Conservation (phyloP, 1,140 invertebrate species). For the Penaeus chinensis region DNA sequence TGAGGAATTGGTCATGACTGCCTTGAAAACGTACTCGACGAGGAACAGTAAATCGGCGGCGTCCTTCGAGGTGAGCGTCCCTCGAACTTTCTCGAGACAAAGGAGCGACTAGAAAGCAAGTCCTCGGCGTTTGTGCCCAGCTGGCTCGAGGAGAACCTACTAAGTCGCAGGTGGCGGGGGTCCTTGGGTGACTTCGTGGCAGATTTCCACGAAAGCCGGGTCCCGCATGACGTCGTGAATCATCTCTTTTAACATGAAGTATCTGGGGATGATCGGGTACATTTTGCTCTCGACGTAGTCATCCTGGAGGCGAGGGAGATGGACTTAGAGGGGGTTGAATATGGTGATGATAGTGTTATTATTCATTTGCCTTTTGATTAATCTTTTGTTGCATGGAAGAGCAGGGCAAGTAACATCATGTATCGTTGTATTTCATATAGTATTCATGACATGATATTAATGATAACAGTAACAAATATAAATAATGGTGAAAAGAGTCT, state of each 20-base stretch:
- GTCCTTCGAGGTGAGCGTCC: no score
- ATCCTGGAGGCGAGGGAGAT: slow-evolving; percentile 73
- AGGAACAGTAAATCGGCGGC: no score
- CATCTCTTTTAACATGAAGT: slow-evolving; percentile 94
- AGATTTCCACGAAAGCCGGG: slow-evolving; percentile 95
- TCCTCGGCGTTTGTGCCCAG: neutral
- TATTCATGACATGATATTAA: no score
- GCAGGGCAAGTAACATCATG: no score
- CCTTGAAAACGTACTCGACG: no score
- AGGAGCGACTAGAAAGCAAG: neutral
- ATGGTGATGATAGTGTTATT: no score
- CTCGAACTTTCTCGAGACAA: neutral
- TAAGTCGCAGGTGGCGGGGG: slow-evolving; percentile 31
- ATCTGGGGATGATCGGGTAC: slow-evolving; percentile 92
- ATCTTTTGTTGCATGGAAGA: no score
- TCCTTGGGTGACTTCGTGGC: slow-evolving; percentile 76
- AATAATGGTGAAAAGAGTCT: no score
- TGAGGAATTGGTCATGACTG: no score
- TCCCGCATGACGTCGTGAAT: slow-evolving; percentile 94
- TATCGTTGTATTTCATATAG: no score
- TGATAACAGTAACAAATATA: no score
- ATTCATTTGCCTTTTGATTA: no score
- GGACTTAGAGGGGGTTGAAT: neutral
- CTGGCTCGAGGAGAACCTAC: neutral
- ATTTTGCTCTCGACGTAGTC: slow-evolving; percentile 90